Conservation (phyloP, 1,140 invertebrate species). For the Argopecten irradians region DNA sequence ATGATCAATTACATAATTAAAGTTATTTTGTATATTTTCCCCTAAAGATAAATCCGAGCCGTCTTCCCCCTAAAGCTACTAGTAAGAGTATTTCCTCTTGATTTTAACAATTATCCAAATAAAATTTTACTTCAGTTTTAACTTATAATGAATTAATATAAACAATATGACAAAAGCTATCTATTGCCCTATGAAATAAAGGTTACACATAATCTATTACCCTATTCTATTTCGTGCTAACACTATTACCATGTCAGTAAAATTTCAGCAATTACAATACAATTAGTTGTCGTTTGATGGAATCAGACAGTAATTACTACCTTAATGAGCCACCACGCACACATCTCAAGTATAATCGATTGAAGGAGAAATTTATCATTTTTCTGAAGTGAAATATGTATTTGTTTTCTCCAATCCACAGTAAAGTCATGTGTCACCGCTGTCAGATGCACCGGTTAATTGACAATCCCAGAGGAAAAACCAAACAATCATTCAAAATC, state of each 20-base stretch:
- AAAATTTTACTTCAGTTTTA: no score
- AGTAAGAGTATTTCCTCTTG: no score
- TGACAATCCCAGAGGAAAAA: slow-evolving; percentile 7
- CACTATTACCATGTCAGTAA: no score
- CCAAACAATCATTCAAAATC: neutral
- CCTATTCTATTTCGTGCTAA: no score
- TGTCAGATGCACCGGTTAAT: neutral
- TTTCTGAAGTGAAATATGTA: neutral
- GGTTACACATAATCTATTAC: neutral
- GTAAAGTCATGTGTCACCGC: neutral
- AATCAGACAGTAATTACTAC: neutral
- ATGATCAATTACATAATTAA: no score
- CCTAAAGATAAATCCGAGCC: no score
- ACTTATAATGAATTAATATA: no score
- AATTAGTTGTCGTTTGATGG: neutral
- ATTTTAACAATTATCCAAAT: no score
- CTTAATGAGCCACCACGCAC: neutral
- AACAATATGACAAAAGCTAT: no score
- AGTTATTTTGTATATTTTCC: no score
- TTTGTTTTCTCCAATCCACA: neutral
- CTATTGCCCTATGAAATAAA: no score
- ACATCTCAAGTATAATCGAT: neutral
- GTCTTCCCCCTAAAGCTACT: no score
- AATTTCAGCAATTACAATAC: neutral
- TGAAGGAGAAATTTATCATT: neutral